A percentile compares a stretch with the other conserved stretches of the same genome.
These are phyloP conservation scores for Lampropteryx suffumata DNA, from an alignment of 2,888 invertebrate genomes.

Conservation along the genomic window DNA sequence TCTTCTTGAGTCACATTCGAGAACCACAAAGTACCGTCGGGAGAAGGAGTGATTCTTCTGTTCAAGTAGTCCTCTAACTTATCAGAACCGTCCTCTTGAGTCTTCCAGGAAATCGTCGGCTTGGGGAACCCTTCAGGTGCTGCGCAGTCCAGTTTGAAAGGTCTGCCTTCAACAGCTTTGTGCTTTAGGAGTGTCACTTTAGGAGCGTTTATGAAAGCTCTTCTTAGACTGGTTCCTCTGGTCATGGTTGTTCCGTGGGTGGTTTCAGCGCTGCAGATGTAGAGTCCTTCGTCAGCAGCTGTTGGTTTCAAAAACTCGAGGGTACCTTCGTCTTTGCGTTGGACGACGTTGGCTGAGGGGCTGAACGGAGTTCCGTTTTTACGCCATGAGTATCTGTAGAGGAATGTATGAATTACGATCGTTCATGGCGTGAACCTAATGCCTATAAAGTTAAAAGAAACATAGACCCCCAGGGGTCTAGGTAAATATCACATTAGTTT, in stretches of 20 bases:
- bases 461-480: no score
- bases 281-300: slow-evolving; percentile 54
- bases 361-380: slow-evolving; percentile 54
- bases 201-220: slow-evolving; percentile 47
- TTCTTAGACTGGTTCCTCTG: slow-evolving; percentile 47
- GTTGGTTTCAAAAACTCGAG: slow-evolving; percentile 56
- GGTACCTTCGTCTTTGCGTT: slow-evolving; percentile 52
- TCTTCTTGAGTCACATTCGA: slow-evolving; percentile 59
- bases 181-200: slow-evolving; percentile 44
- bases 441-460: no score
- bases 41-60: slow-evolving; percentile 53
- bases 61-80: slow-evolving; percentile 43
- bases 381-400: slow-evolving; percentile 64
- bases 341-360: slow-evolving; percentile 37
- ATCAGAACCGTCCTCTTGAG: slow-evolving; percentile 44
- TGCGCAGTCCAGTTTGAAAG: slow-evolving; percentile 58
- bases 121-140: slow-evolving; percentile 60
- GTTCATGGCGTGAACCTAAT: no score
- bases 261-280: slow-evolving; percentile 59
- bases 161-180: slow-evolving; percentile 57
- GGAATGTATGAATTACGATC: no score
- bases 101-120: slow-evolving; percentile 60
- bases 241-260: slow-evolving; percentile 55
- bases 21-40: slow-evolving; percentile 62
- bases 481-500: no score